A percentile compares a stretch with the other conserved stretches of the same genome.
These are phyloP conservation scores for Xenus cinereus DNA, from an alignment of 2,113 vertebrate genomes.

Conservation along the genomic window DNA sequence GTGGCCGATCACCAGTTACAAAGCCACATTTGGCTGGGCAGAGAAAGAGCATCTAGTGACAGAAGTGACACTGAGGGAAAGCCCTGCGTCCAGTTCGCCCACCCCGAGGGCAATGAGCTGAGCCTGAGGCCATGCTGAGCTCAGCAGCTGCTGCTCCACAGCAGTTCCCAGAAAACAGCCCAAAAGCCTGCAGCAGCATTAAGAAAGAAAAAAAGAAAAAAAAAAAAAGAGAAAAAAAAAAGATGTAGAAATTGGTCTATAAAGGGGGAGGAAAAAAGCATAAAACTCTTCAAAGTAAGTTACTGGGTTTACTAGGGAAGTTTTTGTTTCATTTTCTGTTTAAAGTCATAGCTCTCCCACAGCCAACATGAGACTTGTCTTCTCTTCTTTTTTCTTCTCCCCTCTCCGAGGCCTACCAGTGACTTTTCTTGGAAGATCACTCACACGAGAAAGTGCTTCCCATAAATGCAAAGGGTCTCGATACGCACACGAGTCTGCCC, in stretches of 20 bases:
- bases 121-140: accelerated
- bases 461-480: neutral
- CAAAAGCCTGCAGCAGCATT: neutral
- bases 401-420: neutral
- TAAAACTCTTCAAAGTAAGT: neutral
- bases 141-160: neutral
- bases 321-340: neutral
- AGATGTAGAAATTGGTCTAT: accelerated
- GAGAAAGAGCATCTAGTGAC: neutral
- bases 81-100: neutral
- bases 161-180: neutral
- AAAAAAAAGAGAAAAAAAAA: neutral
- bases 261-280: neutral
- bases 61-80: neutral
- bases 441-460: neutral
- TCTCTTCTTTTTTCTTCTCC: neutral
- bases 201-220: neutral
- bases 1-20: neutral
- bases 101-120: neutral
- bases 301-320: neutral
- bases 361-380: neutral
- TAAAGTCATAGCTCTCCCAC: neutral
- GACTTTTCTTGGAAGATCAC: neutral
- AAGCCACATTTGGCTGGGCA: neutral
- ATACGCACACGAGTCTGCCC: neutral